phyloP scores from a whole-genome alignment of 2,113 vertebrate species.

The Gyps fulvus region DNA sequence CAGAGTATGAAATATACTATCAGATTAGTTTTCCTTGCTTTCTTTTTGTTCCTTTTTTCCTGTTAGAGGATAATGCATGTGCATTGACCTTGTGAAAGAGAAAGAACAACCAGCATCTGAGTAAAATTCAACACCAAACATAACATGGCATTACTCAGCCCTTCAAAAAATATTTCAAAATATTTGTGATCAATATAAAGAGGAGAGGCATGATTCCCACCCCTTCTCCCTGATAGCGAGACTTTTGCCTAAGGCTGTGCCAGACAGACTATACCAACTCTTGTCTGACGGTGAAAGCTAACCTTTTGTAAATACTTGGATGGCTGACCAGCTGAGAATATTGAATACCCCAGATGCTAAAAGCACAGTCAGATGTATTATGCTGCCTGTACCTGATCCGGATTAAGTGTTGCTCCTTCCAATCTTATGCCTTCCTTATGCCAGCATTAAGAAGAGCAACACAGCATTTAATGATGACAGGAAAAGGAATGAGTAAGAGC shows the following conservation, averaged over 20 bases:
- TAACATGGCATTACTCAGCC: neutral
- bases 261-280: neutral
- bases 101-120: neutral
- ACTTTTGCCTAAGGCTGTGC: neutral
- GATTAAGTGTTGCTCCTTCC: neutral
- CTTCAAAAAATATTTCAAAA: neutral
- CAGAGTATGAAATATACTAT: neutral
- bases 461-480: neutral
- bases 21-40: neutral
- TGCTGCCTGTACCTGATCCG: neutral
- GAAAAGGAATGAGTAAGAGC: neutral
- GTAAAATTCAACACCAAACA: neutral
- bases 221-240: no score
- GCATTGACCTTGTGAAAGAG: neutral
- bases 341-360: neutral
- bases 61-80: neutral
- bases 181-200: neutral
- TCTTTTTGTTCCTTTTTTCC: neutral
- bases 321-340: neutral
- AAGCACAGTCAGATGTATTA: neutral
- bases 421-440: neutral
- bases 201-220: neutral
- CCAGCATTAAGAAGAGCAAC: neutral
- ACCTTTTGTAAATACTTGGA: neutral
- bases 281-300: neutral